These are phyloP conservation scores for Scaptomyza graminum DNA, from an alignment of 1,140 invertebrate genomes.

Conservation along the genomic window DNA sequence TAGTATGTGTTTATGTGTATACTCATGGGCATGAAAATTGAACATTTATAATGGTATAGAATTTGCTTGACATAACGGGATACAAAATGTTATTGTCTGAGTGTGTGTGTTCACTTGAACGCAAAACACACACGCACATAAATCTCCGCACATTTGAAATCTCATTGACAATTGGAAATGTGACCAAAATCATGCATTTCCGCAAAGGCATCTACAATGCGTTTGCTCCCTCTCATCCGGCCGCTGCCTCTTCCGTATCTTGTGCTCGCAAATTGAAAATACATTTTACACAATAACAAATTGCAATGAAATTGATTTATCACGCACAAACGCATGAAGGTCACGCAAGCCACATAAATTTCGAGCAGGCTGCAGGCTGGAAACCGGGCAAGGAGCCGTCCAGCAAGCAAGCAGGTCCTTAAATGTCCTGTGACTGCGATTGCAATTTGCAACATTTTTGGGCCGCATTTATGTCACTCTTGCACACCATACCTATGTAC, in stretches of 20 bases:
- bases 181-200: constrained; percentile 80
- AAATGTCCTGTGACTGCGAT: constrained; percentile 1
- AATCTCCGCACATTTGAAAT: constrained; percentile 77
- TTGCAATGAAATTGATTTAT: constrained; percentile 82
- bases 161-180: constrained; percentile 82
- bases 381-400: constrained; percentile 5
- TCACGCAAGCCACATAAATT: constrained; percentile 79
- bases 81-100: constrained; percentile 64
- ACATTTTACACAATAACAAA: constrained; percentile 82
- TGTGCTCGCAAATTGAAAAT: constrained; percentile 70
- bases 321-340: constrained; percentile 77
- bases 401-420: constrained; percentile 6
- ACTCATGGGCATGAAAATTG: constrained; percentile 33
- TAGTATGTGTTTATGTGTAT: background rate
- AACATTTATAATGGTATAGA: constrained; percentile 69
- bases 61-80: constrained; percentile 66
- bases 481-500: background rate
- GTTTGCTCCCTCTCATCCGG: background rate
- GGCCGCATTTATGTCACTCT: constrained; percentile 26
- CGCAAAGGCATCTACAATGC: constrained; percentile 35
- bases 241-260: background rate
- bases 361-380: constrained; percentile 44
- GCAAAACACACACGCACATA: constrained; percentile 53
- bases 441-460: constrained; percentile 69
- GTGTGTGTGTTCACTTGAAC: constrained; percentile 32